Conservation (phyloP, 2,113 vertebrate genomes). For the Perca fluviatilis region DNA sequence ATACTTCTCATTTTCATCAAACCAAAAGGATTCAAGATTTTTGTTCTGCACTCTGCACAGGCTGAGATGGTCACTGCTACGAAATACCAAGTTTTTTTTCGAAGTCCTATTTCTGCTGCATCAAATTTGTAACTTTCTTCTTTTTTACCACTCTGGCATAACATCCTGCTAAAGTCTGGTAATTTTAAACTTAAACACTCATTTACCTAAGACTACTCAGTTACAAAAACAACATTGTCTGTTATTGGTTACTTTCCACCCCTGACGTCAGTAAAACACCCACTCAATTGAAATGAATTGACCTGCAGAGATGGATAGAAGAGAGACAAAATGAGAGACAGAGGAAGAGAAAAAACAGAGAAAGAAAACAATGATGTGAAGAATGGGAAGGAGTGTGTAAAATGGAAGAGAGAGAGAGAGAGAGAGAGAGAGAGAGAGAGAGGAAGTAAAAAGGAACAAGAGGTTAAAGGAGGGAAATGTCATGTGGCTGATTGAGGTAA, state of each 20-base stretch:
- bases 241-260: not conserved
- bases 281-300: not conserved
- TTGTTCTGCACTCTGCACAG: too few species aligned
- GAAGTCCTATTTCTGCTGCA: too few species aligned
- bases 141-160: too few species aligned
- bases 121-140: too few species aligned
- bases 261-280: not conserved
- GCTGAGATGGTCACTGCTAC: too few species aligned
- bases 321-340: not conserved
- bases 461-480: slow-evolving; percentile 50
- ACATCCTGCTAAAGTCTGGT: too few species aligned
- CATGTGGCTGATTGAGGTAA: slow-evolving; percentile 27
- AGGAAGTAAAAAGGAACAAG: slow-evolving; percentile 17
- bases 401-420: not conserved
- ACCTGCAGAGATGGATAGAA: not conserved
- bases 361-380: not conserved
- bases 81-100: too few species aligned
- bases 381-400: not conserved
- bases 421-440: not conserved
- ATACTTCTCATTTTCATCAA: too few species aligned
- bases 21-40: too few species aligned
- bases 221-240: not conserved
- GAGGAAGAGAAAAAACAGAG: not conserved
- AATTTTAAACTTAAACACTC: too few species aligned
- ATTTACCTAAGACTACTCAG: not conserved